These are phyloP conservation scores for Tapera naevia DNA, from an alignment of 2,797 vertebrate species.

Conservation along the genomic window DNA sequence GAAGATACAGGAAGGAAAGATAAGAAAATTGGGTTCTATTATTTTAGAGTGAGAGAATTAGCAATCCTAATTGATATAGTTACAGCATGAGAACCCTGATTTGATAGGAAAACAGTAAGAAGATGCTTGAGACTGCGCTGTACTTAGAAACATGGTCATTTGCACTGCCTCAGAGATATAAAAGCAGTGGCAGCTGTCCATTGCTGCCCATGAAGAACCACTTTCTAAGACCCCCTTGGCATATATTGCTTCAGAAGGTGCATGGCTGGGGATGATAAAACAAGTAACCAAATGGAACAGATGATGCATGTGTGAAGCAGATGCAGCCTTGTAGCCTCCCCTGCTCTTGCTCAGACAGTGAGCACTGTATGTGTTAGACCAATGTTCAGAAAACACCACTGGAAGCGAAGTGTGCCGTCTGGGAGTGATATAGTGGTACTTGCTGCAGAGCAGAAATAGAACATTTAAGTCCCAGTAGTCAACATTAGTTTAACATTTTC, in stretches of 20 bases:
- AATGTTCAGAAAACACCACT: background rate
- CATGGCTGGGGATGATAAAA: fast-evolving
- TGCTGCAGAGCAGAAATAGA: background rate
- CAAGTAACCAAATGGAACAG: background rate
- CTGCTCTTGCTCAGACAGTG: background rate
- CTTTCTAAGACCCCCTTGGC: background rate
- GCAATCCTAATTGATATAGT: background rate
- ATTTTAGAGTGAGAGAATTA: background rate
- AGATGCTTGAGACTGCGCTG: background rate
- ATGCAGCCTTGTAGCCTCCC: background rate
- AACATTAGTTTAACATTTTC: background rate
- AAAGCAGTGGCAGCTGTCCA: background rate
- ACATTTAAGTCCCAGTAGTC: background rate
- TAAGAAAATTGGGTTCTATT: background rate
- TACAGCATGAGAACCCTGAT: fast-evolving
- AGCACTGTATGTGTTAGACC: fast-evolving
- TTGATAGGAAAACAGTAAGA: background rate
- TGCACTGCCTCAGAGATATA: fast-evolving
- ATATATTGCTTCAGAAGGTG: background rate
- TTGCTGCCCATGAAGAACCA: background rate
- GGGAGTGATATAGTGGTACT: background rate
- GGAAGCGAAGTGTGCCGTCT: background rate
- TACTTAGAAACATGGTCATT: background rate
- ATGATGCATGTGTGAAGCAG: fast-evolving
- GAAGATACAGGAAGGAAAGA: background rate